Base-by-base conservation (phyloP, 2,888 invertebrate species). In the Nomada lathburiana region DNA sequence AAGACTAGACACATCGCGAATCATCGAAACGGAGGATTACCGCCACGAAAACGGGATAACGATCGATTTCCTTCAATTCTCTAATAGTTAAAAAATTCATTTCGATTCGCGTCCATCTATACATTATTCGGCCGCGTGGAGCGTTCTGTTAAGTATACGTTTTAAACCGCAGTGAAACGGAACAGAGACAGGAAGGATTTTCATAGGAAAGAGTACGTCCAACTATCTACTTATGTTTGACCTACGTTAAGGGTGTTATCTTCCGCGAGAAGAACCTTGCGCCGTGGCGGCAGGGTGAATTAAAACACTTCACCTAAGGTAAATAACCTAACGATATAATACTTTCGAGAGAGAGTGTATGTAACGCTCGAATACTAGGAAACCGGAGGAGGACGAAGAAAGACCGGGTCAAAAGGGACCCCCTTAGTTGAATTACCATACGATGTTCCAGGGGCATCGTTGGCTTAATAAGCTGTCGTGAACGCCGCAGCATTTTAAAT, bases 291-390 rank as follows among this genome's bases (percentile, higher is more conserved):
- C 68, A 64, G 65, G 47, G 20, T 72, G 75, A 69, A 71, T 72
- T 69, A 60, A 72, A 77, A 72, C 78, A 63, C 57, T 73, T 69
- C 68, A 44, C 68, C 83, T 85, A 82, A 74, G 73, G 76, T 86
- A 86, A 86, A 88, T 86, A 87, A 81, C 80, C 80, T 83, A 86
- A 84, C 78, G 80, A 83, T 89, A 83, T 89, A 89, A 89, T 89
- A 89, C 89, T 89, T 89, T 88, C 82, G 84, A 81, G 73, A 72
- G 78, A 72, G 84, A 79, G 81, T 18, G 57, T 79, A 55, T 76
- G 60, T 52, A 60, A 74, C 60, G 70, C 72, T 77, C 71, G 80
- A 86, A 86, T 88, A 86, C 83, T 85, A 86, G 62, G 75, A 65
- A 76, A 20, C 68, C 44, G 76, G 26, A 75, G 60, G 64, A 85